Percentiles rank a stretch among this genome's conserved stretches.
phyloP scores from a whole-genome alignment of 1,140 invertebrate species.

The Bombus sylvicola region DNA sequence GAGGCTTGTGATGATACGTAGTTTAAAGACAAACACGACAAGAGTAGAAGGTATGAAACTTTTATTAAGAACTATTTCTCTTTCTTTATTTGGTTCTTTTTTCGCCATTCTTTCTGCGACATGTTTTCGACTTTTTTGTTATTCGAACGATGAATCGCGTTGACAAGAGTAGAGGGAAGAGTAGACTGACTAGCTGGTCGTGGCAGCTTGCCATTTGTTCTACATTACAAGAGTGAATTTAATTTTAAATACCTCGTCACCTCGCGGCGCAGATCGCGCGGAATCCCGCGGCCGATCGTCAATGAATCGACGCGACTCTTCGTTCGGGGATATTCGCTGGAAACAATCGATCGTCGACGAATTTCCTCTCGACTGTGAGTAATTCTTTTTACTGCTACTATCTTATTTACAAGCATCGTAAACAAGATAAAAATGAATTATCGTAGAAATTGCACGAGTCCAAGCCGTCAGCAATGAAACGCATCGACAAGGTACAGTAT shows the following conservation, averaged over 20 bases:
- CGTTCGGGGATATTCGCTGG: not conserved
- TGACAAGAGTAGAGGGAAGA: not conserved
- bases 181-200: slow-evolving; percentile 27
- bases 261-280: slow-evolving; percentile 25
- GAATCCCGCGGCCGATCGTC: slow-evolving; percentile 32
- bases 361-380: not conserved
- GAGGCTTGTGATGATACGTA: too few relatives aligned
- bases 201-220: slow-evolving; percentile 79
- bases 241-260: slow-evolving; percentile 77
- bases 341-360: not conserved
- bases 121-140: not conserved
- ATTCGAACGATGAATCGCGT: not conserved
- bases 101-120: not conserved
- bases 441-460: not conserved
- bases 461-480: not conserved
- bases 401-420: not conserved
- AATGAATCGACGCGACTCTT: not conserved
- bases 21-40: too few relatives aligned
- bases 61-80: too few relatives aligned
- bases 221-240: slow-evolving; percentile 78
- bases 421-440: not conserved
- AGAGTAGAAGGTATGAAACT: too few relatives aligned
- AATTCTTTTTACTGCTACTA: not conserved
- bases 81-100: too few relatives aligned
- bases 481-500: too few relatives aligned